Evolutionary conservation across 2,888 invertebrate genomes (phyloP), one percentile per base, ranked within the genome.

Genomic region (Acleris cristana): DNA sequence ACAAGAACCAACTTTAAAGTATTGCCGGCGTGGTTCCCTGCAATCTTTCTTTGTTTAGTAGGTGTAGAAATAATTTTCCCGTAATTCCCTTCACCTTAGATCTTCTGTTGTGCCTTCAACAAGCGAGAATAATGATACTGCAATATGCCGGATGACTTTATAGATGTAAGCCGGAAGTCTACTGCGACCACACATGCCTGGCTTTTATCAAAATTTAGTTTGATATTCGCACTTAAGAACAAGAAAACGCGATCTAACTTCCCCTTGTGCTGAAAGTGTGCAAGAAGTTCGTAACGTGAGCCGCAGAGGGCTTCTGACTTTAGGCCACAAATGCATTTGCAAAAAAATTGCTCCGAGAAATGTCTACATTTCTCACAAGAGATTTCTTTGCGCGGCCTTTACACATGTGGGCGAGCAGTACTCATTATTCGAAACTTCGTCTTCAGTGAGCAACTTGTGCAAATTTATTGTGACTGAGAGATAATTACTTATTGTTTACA

Each of bases 101-200:
- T 83, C 77, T 90, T 90, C 76, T 86, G 86, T 90, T 86, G 91
- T 92, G 91, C 91, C 91, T 91, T 92, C 83, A 85, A 79, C 78
- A 70, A 77, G 82, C 84, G 80, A 74, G 78, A 74, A 76, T 84
- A 79, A 81, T 85, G 76, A 77, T 81, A 82, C 82, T 81, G 80
- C 78, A 40, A 40, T 4, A 40, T 40, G 40, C 40, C 40, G 1
- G 8, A 40, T 14, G 40, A 14, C 4, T 40, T 34, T 12, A 12
- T 40, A 34, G 10, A 40, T 12, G 12, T 40, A 40, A 40, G 40
- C 5, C 40, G 14, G 40, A 14, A 40, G 40, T 40, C 40, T 14
- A 40, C 40, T 40, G 40, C 40, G 40, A 1, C n/a, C n/a, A n/a
- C 40, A 14, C 34, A 34, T 14, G 14, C 4, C 14, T 40, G 40